Base-by-base conservation (phyloP, 2,113 vertebrate genomes). In the Eira barbara region DNA sequence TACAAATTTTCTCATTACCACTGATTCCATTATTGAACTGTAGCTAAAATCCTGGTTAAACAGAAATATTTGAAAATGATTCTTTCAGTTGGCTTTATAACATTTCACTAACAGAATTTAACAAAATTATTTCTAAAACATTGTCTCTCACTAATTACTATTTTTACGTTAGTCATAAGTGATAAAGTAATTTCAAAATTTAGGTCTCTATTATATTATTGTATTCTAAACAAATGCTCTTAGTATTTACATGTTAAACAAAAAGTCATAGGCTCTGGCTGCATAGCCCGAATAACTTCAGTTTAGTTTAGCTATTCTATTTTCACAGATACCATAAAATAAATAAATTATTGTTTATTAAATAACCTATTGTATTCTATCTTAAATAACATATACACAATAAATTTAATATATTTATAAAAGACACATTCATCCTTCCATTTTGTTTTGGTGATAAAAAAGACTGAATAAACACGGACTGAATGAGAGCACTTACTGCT, bases 111-210 rank as follows among this genome's bases (percentile, higher is more conserved):
- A 76, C 0, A 91, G 4, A 39, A 95, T 42, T 49, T 73, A 71
- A 87, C 12, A 92, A 42, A 85, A 79, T 25, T 61, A 69, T 96
- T 94, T 95, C 3, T 96, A 76, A 91, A 73, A 49, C 5, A 78
- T 14, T 65, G 6, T 88, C 4, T 88, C 29, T 83, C 57, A 63
- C 7, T 67, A 88, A 76, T 59, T 67, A 1, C 15, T 71, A 74
- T 61, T 59, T 88, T 95, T 82, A 63, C n/a, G 74, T 6, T 59
- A 59, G 3, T 59, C 23, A 25, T 59, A 59, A 65, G 7, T 61
- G 59, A 96, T 73, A 39, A 90, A 27, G 6, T 29, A 23, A 76
- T 63, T 74, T 88, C 8, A 91, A 42, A 84, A 69, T 81, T 89
- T 57, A 74, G 21, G 1, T 63, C 39, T 39, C 63, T 49, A 74